Evolutionary conservation across 2,888 invertebrate genomes (phyloP), one percentile per base, ranked within the genome.

Genomic region (Rhagophthalmus giganteus): DNA sequence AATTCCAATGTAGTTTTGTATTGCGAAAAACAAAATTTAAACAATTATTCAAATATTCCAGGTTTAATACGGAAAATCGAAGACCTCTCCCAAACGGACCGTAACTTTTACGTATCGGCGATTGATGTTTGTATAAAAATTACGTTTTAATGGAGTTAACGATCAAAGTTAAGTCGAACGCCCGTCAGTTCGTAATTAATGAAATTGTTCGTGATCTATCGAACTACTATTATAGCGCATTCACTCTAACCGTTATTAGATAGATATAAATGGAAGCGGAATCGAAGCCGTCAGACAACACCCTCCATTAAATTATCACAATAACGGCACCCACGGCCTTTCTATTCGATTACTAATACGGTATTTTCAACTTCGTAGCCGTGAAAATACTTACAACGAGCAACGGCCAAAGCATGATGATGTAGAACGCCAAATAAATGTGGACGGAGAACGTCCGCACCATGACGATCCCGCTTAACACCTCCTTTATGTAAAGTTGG

Each of bases 381-480:
- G n/a, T n/a, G n/a, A n/a, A n/a, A n/a, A 13, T 54, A 68, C 70
- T 66, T 67, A 81, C 81, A 74, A 80, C 71, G 60, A 80, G 76
- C 1, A 78, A 76, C 24, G 81, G 81, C 70, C 81, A 82, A 2
- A 81, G 68, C 46, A 81, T 73, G 2, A 81, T 78, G 47, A 81
- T 78, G 59, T 81, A 81, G 6, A 79, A 71, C 1, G 79, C 79
- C 12, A 82, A 71, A 62, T 80, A 81, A 2, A 79, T 70, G 64
- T 81, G 81, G 27, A 80, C 75, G 0, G 81, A 79, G 64, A 80
- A 80, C 47, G 80, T 79, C 56, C 79, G 77, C 1, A 78, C 75
- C 25, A 81, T 65, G 70, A 81, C 77, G 13, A 81, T 71, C 2
- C 77, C 76, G 0, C 77, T 77, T 27, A 81, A 72, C 66, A 80